A percentile compares a stretch with the other conserved stretches of the same genome.
These are phyloP conservation scores for Erethizon dorsatum DNA, from an alignment of 2,797 vertebrate genomes.

Conservation along the genomic window DNA sequence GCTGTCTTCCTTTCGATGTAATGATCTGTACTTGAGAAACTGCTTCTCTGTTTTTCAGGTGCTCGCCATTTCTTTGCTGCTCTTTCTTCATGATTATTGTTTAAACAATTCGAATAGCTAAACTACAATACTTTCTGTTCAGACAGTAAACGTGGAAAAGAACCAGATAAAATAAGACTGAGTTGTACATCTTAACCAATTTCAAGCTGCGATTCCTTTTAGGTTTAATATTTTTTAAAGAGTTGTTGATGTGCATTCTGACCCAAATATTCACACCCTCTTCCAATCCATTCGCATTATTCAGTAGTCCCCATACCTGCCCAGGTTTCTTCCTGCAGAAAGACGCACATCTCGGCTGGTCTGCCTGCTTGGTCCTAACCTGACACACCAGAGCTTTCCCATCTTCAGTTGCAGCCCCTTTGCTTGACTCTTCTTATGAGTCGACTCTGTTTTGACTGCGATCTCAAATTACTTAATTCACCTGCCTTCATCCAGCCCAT, in stretches of 20 bases:
- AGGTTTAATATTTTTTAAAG: fast-evolving
- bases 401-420: background rate
- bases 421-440: background rate
- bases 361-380: fast-evolving
- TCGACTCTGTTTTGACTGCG: background rate
- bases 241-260: no score
- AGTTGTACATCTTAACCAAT: fast-evolving
- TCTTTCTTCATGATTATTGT: fast-evolving
- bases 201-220: fast-evolving
- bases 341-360: fast-evolving
- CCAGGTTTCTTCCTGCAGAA: fast-evolving
- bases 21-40: fast-evolving
- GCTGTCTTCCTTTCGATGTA: background rate
- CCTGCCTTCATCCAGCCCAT: background rate
- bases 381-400: no score
- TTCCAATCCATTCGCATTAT: fast-evolving
- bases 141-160: fast-evolving
- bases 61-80: no score
- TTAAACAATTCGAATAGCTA: background rate
- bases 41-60: no score
- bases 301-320: fast-evolving
- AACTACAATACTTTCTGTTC: fast-evolving
- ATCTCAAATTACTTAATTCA: background rate
- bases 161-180: fast-evolving
- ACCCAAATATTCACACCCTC: fast-evolving